phyloP scores from a whole-genome alignment of 2,888 invertebrate species.

The Drosophila anomalata region DNA sequence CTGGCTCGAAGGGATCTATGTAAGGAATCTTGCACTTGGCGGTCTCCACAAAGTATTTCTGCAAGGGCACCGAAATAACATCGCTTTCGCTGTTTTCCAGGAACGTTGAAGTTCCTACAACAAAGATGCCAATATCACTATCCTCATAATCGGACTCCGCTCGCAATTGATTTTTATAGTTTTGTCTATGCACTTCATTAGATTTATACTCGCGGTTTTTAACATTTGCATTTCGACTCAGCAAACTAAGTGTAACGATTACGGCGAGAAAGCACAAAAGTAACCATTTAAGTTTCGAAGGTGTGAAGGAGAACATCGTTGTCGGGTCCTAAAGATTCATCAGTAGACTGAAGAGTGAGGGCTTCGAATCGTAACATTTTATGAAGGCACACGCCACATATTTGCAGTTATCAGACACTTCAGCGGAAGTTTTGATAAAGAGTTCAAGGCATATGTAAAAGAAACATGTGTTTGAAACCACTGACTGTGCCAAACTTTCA shows the following conservation, averaged over 20 bases:
- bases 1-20: constrained; percentile 85
- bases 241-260: not conserved
- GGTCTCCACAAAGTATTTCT: constrained; percentile 82
- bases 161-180: not conserved
- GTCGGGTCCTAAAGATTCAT: not conserved
- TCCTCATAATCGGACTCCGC: not conserved
- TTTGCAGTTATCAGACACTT: not conserved
- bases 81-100: not conserved
- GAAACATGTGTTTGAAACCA: not conserved
- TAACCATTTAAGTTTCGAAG: not conserved
- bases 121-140: not conserved
- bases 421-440: not conserved
- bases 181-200: not conserved
- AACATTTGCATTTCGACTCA: not conserved
- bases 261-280: not conserved
- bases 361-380: not conserved
- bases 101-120: not conserved
- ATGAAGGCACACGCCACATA: not conserved
- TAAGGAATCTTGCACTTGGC: constrained; percentile 87
- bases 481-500: not conserved
- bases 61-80: not conserved
- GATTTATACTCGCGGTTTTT: not conserved
- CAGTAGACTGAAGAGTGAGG: not conserved
- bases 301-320: not conserved
- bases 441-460: not conserved